Evolutionary conservation across 2,888 invertebrate genomes (phyloP).

Genomic region (Ferrisia virgata): DNA sequence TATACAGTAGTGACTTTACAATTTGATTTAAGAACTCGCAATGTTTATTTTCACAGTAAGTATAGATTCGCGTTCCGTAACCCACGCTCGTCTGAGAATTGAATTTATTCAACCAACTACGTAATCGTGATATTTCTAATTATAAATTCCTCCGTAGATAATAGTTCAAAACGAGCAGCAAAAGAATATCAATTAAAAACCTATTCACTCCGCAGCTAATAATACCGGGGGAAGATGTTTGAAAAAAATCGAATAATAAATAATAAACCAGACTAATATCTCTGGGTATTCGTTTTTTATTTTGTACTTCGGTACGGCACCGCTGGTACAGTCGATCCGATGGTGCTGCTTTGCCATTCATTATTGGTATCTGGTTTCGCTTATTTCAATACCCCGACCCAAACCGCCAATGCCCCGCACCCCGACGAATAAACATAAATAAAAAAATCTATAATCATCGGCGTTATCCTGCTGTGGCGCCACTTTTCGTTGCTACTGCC

Average conservation of each 20-base stretch:
- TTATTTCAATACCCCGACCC: not conserved
- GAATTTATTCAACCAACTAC: slow-evolving; percentile 37
- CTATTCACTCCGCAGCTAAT: not conserved
- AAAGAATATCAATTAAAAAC: slow-evolving; percentile 42
- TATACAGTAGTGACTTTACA: not conserved
- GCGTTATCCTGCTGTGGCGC: slow-evolving; percentile 43
- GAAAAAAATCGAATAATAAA: slow-evolving; percentile 35
- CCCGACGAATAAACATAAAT: slow-evolving; percentile 15
- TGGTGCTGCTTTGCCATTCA: not conserved
- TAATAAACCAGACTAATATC: slow-evolving; percentile 45
- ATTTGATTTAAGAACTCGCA: not conserved
- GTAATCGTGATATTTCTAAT: slow-evolving; percentile 40
- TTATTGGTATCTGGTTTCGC: slow-evolving; percentile 37
- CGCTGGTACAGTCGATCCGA: too few relatives aligned
- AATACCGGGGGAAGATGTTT: slow-evolving; percentile 27
- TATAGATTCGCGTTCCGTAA: slow-evolving; percentile 5
- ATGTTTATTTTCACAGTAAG: not conserved
- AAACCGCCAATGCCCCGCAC: not conserved
- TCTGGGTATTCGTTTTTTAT: slow-evolving; percentile 34
- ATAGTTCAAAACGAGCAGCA: not conserved
- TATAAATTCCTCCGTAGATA: slow-evolving; percentile 34
- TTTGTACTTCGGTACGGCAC: slow-evolving; percentile 8
- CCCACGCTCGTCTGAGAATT: slow-evolving; percentile 36
- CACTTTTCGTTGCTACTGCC: slow-evolving; percentile 44
- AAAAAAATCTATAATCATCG: slow-evolving; percentile 39